Percentiles rank a stretch among this genome's conserved stretches.
Evolutionary conservation across 1,140 invertebrate species (phyloP).

Genomic region (Hetaerina americana): DNA sequence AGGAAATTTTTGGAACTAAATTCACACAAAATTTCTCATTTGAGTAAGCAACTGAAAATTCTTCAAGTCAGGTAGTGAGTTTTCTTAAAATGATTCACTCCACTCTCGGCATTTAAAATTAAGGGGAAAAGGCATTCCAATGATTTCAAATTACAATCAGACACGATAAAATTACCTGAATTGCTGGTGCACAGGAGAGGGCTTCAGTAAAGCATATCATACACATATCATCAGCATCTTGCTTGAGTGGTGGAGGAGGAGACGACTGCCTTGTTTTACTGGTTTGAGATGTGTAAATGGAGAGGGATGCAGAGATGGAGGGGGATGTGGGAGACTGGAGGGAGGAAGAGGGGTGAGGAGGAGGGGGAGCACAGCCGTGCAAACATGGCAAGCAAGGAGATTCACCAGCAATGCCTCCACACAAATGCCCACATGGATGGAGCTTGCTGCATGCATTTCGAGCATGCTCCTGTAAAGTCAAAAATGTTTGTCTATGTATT

Average conservation of each 20-base stretch:
- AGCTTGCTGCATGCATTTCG: conserved; percentile 72
- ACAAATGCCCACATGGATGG: conserved; percentile 79
- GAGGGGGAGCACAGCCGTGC: conserved; percentile 24
- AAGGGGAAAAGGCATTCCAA: too few species aligned
- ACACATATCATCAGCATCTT: conserved; percentile 98
- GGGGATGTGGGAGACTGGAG: neutral
- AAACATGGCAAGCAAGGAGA: conserved; percentile 76
- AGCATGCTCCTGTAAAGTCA: conserved; percentile 55
- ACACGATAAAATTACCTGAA: conserved; percentile 50
- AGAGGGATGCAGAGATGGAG: neutral
- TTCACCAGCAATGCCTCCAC: conserved; percentile 80
- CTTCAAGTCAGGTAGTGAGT: neutral
- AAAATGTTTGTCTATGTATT: too few species aligned
- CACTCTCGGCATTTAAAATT: neutral
- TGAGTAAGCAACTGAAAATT: neutral
- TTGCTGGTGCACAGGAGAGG: conserved; percentile 84
- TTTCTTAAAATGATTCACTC: neutral
- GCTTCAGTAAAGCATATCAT: conserved; percentile 99
- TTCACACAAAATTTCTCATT: neutral
- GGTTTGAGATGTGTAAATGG: neutral
- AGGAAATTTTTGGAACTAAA: neutral
- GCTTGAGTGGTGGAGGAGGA: conserved; percentile 43
- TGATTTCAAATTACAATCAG: too few species aligned
- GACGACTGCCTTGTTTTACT: too few species aligned
- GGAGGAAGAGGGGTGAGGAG: conserved; percentile 15